These are phyloP conservation scores for Neodiprion pinetum DNA, from an alignment of 1,140 invertebrate genomes.

Conservation along the genomic window DNA sequence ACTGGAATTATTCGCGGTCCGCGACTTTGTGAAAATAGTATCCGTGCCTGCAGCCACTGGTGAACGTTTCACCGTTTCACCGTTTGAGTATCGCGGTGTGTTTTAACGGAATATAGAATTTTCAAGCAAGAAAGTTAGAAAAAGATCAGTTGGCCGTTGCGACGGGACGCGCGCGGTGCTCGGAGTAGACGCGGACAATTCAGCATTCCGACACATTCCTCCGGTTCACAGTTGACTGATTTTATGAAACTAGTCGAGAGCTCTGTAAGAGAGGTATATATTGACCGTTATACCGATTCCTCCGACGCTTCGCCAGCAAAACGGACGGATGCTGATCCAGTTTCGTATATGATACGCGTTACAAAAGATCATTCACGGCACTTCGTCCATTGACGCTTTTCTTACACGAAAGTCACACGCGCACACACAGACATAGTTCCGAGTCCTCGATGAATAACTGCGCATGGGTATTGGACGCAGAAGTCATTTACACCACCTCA, in stretches of 20 bases:
- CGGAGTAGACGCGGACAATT: neutral
- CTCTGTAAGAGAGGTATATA: neutral
- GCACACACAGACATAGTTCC: neutral
- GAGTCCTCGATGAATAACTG: neutral
- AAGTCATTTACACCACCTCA: no score
- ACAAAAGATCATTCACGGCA: neutral
- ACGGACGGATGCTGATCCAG: neutral
- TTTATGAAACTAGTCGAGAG: neutral
- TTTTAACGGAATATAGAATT: neutral
- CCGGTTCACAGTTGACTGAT: neutral
- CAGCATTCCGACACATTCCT: constrained; percentile 4
- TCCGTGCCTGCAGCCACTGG: no score
- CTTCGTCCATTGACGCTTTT: neutral
- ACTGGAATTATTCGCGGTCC: neutral
- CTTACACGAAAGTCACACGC: neutral
- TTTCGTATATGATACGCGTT: neutral
- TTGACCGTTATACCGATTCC: neutral
- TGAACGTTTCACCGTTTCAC: neutral
- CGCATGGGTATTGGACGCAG: no score
- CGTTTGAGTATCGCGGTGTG: neutral
- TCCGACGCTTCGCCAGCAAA: neutral
- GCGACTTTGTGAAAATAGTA: neutral
- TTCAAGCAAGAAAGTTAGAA: neutral
- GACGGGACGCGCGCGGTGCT: neutral
- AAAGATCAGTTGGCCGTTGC: neutral